These are phyloP conservation scores for Taphrorychus bicolor DNA, from an alignment of 2,888 invertebrate genomes.

Conservation along the genomic window DNA sequence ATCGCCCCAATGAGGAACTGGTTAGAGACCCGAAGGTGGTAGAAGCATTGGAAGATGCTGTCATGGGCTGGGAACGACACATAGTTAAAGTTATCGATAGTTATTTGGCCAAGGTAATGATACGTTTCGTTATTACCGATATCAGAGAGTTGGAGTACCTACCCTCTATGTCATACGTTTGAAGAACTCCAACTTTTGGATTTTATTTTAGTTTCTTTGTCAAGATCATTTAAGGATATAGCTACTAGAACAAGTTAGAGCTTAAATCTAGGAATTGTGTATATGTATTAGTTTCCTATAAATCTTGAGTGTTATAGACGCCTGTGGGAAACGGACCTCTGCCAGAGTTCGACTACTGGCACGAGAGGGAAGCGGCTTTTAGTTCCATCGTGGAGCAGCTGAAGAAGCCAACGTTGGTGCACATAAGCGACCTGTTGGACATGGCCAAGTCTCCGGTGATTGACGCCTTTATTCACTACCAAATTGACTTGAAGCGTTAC, in stretches of 20 bases:
- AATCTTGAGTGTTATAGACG: conserved; percentile 57
- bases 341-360: conserved; percentile 87
- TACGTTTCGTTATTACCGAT: too few species aligned
- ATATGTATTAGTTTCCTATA: too few species aligned
- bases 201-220: too few species aligned
- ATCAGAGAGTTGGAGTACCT: too few species aligned
- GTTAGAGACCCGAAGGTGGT: conserved; percentile 63
- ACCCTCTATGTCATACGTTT: too few species aligned
- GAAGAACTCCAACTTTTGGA: too few species aligned
- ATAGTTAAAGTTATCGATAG: conserved; percentile 66
- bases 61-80: conserved; percentile 71
- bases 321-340: conserved; percentile 79
- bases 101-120: conserved; percentile 63
- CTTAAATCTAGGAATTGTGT: too few species aligned
- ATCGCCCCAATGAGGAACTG: conserved; percentile 50
- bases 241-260: too few species aligned
- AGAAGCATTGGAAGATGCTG: conserved; percentile 67
- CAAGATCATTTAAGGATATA: too few species aligned
- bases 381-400: conserved; percentile 83
- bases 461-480: conserved; percentile 67
- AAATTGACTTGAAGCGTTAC: conserved; percentile 68
- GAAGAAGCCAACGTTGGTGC: conserved; percentile 72
- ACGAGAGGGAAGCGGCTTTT: conserved; percentile 78
- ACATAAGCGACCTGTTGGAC: conserved; percentile 68
- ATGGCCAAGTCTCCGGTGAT: conserved; percentile 64